These are phyloP conservation scores for Oligia strigilis DNA, from an alignment of 2,888 invertebrate genomes.

Conservation along the genomic window DNA sequence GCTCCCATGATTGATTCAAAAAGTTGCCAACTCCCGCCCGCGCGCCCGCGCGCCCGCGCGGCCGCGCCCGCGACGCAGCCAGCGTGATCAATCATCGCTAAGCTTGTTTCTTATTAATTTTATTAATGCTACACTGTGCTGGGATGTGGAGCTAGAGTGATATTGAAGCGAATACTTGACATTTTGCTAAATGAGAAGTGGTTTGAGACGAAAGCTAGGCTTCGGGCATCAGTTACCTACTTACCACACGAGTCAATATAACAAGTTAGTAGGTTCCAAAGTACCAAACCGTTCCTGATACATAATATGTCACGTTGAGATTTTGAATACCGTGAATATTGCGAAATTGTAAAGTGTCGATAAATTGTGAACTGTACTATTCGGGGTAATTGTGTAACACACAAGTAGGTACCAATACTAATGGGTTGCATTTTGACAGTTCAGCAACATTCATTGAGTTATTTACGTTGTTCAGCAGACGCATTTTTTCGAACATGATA, in stretches of 20 bases:
- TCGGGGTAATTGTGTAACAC: too few species aligned
- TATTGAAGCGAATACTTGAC: conserved; percentile 33
- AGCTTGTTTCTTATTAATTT: conserved; percentile 61
- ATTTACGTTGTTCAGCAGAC: too few species aligned
- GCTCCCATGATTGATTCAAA: conserved; percentile 66
- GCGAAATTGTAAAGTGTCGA: too few species aligned
- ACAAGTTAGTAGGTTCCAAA: neutral
- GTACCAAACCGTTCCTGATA: neutral
- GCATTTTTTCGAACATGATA: too few species aligned
- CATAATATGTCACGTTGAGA: too few species aligned
- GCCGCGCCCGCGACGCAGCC: conserved; percentile 27
- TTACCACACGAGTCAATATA: neutral
- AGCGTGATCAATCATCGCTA: conserved; percentile 65
- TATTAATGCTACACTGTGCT: conserved; percentile 51
- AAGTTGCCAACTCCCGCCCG: conserved; percentile 66
- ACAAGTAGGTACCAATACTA: too few species aligned
- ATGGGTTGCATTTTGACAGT: too few species aligned
- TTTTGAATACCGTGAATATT: too few species aligned
- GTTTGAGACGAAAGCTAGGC: neutral
- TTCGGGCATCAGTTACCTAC: neutral
- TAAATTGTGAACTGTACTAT: too few species aligned
- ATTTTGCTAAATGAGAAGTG: conserved; percentile 11
- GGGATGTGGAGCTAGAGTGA: conserved; percentile 33
- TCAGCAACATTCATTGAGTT: too few species aligned
- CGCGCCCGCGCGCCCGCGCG: conserved; percentile 23